A percentile compares a stretch with the other conserved stretches of the same genome.
phyloP scores from a whole-genome alignment of 37 sponge, comb jelly and placozoan genomes.

The Theonella swinhoei region DNA sequence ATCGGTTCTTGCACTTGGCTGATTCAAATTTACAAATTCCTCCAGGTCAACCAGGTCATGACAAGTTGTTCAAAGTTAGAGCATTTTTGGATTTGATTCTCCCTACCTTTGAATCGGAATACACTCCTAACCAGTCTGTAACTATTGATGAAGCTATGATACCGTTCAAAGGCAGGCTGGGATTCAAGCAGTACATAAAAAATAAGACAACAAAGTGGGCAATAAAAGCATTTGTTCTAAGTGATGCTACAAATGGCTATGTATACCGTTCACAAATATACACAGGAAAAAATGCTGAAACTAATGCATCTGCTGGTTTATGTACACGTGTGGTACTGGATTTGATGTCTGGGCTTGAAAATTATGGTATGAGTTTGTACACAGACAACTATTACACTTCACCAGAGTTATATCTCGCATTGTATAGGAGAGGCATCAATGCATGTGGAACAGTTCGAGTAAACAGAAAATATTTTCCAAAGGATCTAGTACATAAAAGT shows the following conservation, averaged over 20 bases:
- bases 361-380: too few relatives aligned
- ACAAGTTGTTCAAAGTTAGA: not conserved
- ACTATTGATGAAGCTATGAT: not conserved
- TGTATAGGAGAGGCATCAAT: not conserved
- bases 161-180: not conserved
- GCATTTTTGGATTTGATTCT: not conserved
- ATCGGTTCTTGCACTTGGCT: too few relatives aligned
- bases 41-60: too few relatives aligned
- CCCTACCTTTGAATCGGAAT: not conserved
- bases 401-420: too few relatives aligned
- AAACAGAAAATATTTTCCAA: slow-evolving; percentile 20
- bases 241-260: not conserved
- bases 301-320: too few relatives aligned
- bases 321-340: too few relatives aligned
- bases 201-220: not conserved
- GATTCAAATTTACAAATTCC: too few relatives aligned
- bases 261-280: not conserved
- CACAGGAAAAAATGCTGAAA: not conserved
- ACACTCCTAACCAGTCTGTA: not conserved
- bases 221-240: not conserved
- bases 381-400: too few relatives aligned
- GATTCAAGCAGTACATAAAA: not conserved
- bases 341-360: too few relatives aligned
- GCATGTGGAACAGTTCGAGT: slow-evolving; percentile 32
- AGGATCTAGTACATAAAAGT: not conserved